Percentiles rank a stretch among this genome's conserved stretches.
Evolutionary conservation across 1,140 invertebrate species (phyloP).

Genomic region (Choristoneura fumiferana): DNA sequence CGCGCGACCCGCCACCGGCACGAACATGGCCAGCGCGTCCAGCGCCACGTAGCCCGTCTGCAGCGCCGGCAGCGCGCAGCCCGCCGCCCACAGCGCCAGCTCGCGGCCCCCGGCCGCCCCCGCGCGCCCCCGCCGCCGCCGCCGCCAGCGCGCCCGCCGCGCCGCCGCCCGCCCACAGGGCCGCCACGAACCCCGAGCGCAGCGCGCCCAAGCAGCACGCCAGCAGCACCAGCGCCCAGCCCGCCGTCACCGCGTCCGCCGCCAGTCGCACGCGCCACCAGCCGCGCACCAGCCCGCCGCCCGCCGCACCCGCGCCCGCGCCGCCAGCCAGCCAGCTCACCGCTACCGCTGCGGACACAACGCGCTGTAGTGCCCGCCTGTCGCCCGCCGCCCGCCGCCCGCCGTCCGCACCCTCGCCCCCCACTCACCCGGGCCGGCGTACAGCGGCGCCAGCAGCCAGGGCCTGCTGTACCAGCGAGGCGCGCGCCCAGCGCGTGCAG

Average conservation of each 20-base stretch:
- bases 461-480: conserved; percentile 44
- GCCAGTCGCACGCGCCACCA: conserved; percentile 77
- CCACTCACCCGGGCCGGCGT: conserved; percentile 60
- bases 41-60: conserved; percentile 87
- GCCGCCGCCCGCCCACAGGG: not conserved
- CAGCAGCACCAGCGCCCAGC: conserved; percentile 60
- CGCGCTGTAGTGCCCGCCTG: no score
- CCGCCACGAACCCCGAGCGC: not conserved
- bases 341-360: conserved; percentile 23
- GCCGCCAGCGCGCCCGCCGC: conserved; percentile 34
- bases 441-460: conserved; percentile 80
- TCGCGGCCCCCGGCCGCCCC: conserved; percentile 23
- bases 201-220: conserved; percentile 18
- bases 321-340: conserved; percentile 57
- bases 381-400: conserved; percentile 77
- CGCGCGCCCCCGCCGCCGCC: conserved; percentile 58
- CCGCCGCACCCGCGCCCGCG: conserved; percentile 79
- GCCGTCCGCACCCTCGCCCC: conserved; percentile 80
- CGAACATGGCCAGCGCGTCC: conserved; percentile 77
- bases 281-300: conserved; percentile 76
- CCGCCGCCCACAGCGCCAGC: conserved; percentile 58
- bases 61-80: conserved; percentile 83
- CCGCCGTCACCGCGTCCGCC: conserved; percentile 84
- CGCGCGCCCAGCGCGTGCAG: conserved; percentile 37
- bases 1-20: conserved; percentile 91